Conservation (phyloP, 2,888 invertebrate genomes). For the Oxystoma pomonae region DNA sequence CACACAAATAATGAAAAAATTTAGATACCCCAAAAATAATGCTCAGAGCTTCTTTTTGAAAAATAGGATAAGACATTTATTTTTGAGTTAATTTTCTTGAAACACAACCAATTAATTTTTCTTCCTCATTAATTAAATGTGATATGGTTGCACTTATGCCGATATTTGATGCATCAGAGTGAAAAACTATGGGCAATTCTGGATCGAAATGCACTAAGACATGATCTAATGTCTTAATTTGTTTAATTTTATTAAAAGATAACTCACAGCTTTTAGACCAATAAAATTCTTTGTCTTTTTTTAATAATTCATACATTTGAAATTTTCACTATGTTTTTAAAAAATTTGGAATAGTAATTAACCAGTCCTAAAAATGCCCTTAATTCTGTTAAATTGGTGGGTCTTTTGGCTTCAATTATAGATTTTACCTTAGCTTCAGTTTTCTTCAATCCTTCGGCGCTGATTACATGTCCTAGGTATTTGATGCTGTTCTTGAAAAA, state of each 20-base stretch:
- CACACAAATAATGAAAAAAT: constrained; percentile 10
- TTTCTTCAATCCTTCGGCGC: constrained; percentile 18
- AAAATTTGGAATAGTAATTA: constrained; percentile 16
- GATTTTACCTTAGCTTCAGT: constrained; percentile 14
- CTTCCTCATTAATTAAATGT: constrained; percentile 6
- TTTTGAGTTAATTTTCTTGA: constrained; percentile 6
- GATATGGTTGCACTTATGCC: constrained; percentile 12
- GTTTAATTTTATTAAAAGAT: constrained; percentile 13
- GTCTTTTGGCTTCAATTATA: constrained; percentile 16
- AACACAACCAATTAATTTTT: constrained; percentile 8
- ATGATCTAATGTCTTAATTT: constrained; percentile 9
- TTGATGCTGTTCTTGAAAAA: constrained; percentile 34
- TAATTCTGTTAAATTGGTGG: constrained; percentile 14
- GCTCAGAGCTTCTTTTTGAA: constrained; percentile 12
- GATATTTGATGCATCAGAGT: constrained; percentile 10
- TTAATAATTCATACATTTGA: constrained; percentile 15
- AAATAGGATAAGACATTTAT: constrained; percentile 8
- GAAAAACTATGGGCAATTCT: constrained; percentile 11
- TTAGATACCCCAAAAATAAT: constrained; percentile 3
- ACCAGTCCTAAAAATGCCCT: constrained; percentile 15
- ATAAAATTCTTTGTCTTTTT: constrained; percentile 5
- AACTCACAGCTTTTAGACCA: constrained; percentile 14
- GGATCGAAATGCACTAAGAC: constrained; percentile 17
- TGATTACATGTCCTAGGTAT: constrained; percentile 34
- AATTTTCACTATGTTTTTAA: no score